Base-by-base conservation (phyloP, 2,113 vertebrate species). In the Oncorhynchus tshawytscha region DNA sequence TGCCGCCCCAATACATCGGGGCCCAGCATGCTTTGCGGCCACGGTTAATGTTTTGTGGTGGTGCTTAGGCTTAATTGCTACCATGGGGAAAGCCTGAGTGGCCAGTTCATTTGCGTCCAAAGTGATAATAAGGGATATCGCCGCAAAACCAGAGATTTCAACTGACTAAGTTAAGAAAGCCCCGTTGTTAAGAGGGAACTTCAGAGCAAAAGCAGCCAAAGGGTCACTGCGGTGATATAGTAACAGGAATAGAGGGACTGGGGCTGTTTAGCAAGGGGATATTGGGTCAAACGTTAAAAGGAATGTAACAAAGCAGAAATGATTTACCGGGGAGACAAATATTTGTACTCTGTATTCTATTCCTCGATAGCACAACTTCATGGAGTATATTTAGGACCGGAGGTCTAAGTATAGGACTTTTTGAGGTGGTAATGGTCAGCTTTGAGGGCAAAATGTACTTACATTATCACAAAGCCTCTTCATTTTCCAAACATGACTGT, bases 1-100 rank as follows among this genome's bases (percentile, higher is more conserved):
- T 3, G 27, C 27, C 27, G 3, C 27, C 27, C 27, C 0, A 45
- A 80, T 87, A 81, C 82, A 85, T 87, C 78, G 81, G 18, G 54
- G 54, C 5, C 5, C 64, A 25, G 20, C 39, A 15, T 67, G 74
- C 65, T 45, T 73, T 54, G 29, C 70, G 57, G 34, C 66, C 70
- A 22, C 49, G 16, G 39, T 70, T 70, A 72, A 82, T 78, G 74
- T 82, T 83, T 88, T 84, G 77, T 76, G 72, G 73, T 2, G 45
- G 74, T 78, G 82, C 76, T 79, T 81, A 68, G 49, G 64, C 64
- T 73, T 83, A 81, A 85, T 85, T 82, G 74, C 68, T 62, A 39
- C 51, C 72, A 39, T 78, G 74, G 34, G 31, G 70, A 74, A 48
- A 77, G 49, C 60, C 34, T 1, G 72, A 71, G 31, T 29, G 72